Evolutionary conservation across 2,797 vertebrate genomes (phyloP).

Genomic region (Carcharodon carcharias): DNA sequence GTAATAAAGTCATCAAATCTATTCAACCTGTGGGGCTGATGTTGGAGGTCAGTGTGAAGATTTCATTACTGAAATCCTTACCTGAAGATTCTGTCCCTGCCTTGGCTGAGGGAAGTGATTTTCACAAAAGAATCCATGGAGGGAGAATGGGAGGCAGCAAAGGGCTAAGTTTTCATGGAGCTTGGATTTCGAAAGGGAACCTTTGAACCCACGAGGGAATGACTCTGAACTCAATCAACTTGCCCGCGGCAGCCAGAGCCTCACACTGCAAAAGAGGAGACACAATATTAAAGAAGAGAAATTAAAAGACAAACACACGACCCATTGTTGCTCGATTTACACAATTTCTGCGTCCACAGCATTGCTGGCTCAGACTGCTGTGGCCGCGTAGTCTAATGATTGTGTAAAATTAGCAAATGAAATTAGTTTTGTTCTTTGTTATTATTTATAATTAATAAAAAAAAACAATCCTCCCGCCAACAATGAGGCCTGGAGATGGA

Average conservation of each 20-base stretch:
- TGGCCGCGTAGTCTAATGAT: background rate
- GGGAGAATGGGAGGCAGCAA: background rate
- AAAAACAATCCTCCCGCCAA: too few species aligned
- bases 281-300: background rate
- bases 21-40: background rate
- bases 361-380: background rate
- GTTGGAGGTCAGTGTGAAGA: background rate
- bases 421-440: background rate
- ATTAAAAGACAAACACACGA: background rate
- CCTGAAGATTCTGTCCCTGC: slow-evolving; percentile 83
- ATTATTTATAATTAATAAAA: too few species aligned
- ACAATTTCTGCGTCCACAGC: background rate
- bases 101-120: slow-evolving; percentile 75
- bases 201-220: slow-evolving; percentile 32
- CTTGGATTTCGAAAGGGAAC: background rate
- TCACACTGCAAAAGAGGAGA: background rate
- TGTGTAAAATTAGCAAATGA: background rate
- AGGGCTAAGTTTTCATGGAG: background rate
- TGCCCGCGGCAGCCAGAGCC: too few species aligned
- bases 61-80: slow-evolving; percentile 48
- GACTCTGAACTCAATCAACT: background rate
- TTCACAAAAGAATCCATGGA: slow-evolving; percentile 70
- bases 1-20: background rate
- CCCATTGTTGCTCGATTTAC: background rate
- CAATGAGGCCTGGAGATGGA: background rate